Base-by-base conservation (phyloP, 2,797 vertebrate genomes). In the Corythornis leucogaster region DNA sequence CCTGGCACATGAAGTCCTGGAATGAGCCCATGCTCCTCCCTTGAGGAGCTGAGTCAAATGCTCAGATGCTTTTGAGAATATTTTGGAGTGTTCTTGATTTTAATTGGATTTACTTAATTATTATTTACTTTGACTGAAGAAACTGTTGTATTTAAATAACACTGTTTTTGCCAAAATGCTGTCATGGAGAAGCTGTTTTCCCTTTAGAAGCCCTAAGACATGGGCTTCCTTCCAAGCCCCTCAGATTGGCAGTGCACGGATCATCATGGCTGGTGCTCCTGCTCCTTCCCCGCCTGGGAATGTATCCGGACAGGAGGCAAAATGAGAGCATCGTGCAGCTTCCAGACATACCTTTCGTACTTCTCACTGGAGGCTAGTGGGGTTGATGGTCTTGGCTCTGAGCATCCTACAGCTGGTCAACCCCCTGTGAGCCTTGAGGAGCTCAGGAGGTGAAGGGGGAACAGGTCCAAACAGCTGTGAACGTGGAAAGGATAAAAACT, bases 121-220 rank as follows among this genome's bases (percentile, higher is more conserved):
- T 86, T 94, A 84, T 93, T 94, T 91, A 85, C 85, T 87, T 59
- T 8, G 85, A 75, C 55, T 58, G 85, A 46, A 82, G 64, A 46
- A 95, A 59, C 64, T 80, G 87, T 64, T 91, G 76, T 87, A 70
- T 91, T 93, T 83, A 84, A 93, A 87, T 43, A 91, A 59, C 53
- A 2, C 48, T 25, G 20, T 0, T 68, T 91, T 78, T 96, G 93
- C 92, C 73, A 86, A 82, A 61, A 35, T 0, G 11, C 82, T 93
- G 85, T 87, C 91, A 85, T 5, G 4, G 79, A 91, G 76, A 91
- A 94, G 91, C 87, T 89, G 87, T 93, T 95, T 78, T 85, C 79
- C 85, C 87, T 82, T 74, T 4, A 80, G 94, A 82, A 89, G 81
- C 81, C 85, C 87, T 92, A 81, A 57, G 16, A 53, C 7, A 12